Evolutionary conservation across 2,888 invertebrate genomes (phyloP).

Genomic region (Acronicta alni): DNA sequence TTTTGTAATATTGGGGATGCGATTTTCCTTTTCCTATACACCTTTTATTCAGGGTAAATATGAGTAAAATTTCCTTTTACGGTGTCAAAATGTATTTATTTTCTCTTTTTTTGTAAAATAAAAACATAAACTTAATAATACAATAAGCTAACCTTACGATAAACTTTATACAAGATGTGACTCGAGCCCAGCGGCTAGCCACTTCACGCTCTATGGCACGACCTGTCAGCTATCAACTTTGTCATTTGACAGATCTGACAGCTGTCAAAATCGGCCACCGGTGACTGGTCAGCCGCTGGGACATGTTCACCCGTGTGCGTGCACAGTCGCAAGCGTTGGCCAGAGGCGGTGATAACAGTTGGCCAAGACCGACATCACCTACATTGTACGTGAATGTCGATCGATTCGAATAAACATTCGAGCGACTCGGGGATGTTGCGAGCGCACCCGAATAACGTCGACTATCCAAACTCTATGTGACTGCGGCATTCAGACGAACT

Average conservation of each 20-base stretch:
- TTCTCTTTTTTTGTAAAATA: constrained; percentile 81
- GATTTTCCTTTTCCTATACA: background rate
- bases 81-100: constrained; percentile 90
- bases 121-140: constrained; percentile 82
- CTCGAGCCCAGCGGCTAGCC: constrained; percentile 81
- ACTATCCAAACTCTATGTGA: constrained; percentile 63
- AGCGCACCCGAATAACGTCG: constrained; percentile 76
- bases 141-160: constrained; percentile 84
- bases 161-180: constrained; percentile 88
- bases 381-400: constrained; percentile 85
- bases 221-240: constrained; percentile 55
- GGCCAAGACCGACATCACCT: constrained; percentile 80
- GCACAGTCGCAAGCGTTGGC: constrained; percentile 88
- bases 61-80: constrained; percentile 62
- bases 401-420: constrained; percentile 80
- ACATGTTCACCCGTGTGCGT: constrained; percentile 81
- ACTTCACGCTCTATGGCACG: constrained; percentile 71
- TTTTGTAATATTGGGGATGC: background rate
- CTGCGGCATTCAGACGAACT: constrained; percentile 49
- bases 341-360: constrained; percentile 63
- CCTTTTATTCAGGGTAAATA: background rate
- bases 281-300: constrained; percentile 83
- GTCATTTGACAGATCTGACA: constrained; percentile 49
- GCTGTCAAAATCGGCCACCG: constrained; percentile 52
- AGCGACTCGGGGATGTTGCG: constrained; percentile 67